Base-by-base conservation (phyloP, 2,888 invertebrate species). In the Diaphora mendica region DNA sequence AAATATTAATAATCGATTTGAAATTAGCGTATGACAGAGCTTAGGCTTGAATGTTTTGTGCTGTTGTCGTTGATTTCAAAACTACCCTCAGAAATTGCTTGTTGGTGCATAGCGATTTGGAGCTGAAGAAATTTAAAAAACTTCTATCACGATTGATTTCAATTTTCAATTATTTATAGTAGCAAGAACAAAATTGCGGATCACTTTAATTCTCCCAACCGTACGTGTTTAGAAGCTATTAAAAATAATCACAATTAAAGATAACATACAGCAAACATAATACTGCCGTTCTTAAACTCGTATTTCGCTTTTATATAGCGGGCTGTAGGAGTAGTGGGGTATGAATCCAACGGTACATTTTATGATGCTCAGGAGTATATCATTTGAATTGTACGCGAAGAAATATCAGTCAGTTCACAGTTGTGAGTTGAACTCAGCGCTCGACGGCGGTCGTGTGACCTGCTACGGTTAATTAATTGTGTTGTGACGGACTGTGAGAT, bases 401-500 rank as follows among this genome's bases (percentile, higher is more conserved):
- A 79, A 84, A 85, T 85, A 86, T 90, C 90, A 93, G 39, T 39
- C 39, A 39, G 11, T 39, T 39, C 39, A 39, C 39, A 39, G 94
- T 94, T 82, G 89, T 86, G 88, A 82, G 85, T 88, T 84, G 83
- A 82, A 85, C 88, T 87, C 86, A 85, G 85, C 84, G 83, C 82
- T 84, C 81, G 87, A 85, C 86, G 91, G 91, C 88, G 90, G 88
- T 83, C 62, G 81, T 82, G 71, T 73, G 80, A 77, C 77, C 77
- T 79, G 83, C 82, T 77, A 75, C 82, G 70, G 75, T 76, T 81
- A 78, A 82, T 86, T 85, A 77, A 85, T 87, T 88, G 91, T 91
- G 90, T 89, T 89, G 92, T 90, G 89, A 81, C 86, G 87, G 85
- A 87, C 84, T 88, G 94, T 95, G 94, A 88, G 83, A 95, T 95